Evolutionary conservation across 2,888 invertebrate species (phyloP), one percentile per base, ranked within the genome.

Genomic region (Scaptomyza polygonia): DNA sequence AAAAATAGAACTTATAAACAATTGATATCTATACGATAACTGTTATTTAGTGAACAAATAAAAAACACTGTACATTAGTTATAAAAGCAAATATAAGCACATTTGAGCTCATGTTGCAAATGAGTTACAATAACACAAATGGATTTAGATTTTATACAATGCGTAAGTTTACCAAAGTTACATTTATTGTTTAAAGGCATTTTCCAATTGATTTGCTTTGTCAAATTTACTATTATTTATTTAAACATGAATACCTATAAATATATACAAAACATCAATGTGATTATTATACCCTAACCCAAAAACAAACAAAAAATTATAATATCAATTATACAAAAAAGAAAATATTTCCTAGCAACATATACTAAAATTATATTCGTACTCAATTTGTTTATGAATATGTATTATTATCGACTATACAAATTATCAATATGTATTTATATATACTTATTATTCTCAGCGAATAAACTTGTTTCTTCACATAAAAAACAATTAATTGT

Each of bases 131-230:
- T 29, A 61, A 51, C 21, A 55, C 25, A 66, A 55, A 81, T 64
- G 62, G 62, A 79, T 70, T 68, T 87, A 87, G 81, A 87, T 87
- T 81, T 85, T 82, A 87, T 83, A 82, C 72, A 73, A 72, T 76
- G 80, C 69, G 73, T 83, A 84, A 83, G 88, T 70, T 71, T 79
- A 83, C 83, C 83, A 83, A 83, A 83, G 83, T 86, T 83, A 86
- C 83, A 83, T 69, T 86, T 85, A 87, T 81, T 77, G 69, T 74
- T 65, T 77, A 70, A 71, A 70, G 71, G n/a, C 79, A 81, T 78
- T 81, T 84, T 80, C 72, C 53, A 63, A 53, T 59, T 57, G 44
- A 66, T 72, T 59, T 73, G 64, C 74, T 63, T 56, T 47, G 48
- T 70, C 67, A 67, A 68, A 63, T 70, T 63, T 49, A 61, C 52